A percentile compares a stretch with the other conserved stretches of the same genome.
Conservation (phyloP, 2,113 vertebrate genomes). For the Phaethon lepturus region DNA sequence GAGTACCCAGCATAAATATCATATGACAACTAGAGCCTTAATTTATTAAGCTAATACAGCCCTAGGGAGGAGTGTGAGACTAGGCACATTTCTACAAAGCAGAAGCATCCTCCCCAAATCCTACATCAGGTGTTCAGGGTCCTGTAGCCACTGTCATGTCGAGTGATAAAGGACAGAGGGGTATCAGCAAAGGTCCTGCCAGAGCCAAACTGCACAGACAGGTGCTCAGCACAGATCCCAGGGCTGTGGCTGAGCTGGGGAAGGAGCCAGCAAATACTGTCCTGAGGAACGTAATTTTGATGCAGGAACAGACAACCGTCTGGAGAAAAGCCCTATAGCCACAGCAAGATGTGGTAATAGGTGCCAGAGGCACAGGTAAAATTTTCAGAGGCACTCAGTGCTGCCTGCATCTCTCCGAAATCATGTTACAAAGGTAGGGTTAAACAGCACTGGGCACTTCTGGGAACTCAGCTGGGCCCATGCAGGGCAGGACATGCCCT, state of each 20-base stretch:
- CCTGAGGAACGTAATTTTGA: fast-evolving
- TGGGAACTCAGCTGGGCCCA: neutral
- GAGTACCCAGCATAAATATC: neutral
- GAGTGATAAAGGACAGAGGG: neutral
- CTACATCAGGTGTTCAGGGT: neutral
- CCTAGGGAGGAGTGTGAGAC: neutral
- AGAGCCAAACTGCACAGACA: neutral
- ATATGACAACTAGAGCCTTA: neutral
- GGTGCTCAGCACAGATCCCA: neutral
- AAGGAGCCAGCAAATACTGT: neutral
- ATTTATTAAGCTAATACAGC: neutral
- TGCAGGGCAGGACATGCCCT: neutral
- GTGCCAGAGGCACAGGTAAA: neutral
- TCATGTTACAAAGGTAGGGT: fast-evolving
- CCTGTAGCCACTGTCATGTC: neutral
- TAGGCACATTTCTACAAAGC: fast-evolving
- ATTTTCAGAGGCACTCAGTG: fast-evolving
- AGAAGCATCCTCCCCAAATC: neutral
- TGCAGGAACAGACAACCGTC: neutral
- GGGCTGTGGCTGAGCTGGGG: neutral
- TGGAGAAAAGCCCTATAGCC: neutral
- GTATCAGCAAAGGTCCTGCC: neutral
- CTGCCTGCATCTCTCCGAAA: neutral
- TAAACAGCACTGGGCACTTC: neutral
- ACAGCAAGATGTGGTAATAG: neutral